Percentiles rank a stretch among this genome's conserved stretches.
phyloP scores from a whole-genome alignment of 2,888 invertebrate species.

The Sesia bembeciformis region DNA sequence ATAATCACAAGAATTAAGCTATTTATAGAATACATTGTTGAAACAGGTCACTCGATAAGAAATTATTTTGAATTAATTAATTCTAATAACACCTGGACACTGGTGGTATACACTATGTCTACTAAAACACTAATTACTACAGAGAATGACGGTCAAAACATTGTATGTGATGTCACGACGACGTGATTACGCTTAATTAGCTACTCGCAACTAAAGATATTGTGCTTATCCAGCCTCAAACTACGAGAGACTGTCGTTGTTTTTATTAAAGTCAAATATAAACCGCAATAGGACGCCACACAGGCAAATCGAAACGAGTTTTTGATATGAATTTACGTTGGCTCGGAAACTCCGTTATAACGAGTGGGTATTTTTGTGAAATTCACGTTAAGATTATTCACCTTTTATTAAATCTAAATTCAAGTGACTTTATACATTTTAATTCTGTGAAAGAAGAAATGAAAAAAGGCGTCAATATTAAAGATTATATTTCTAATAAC shows the following conservation, averaged over 20 bases:
- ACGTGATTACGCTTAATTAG: not conserved
- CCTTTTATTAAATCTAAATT: no score
- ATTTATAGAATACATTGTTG: not conserved
- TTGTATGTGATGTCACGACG: not conserved
- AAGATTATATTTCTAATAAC: no score
- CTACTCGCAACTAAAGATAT: not conserved
- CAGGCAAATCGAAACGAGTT: constrained; percentile 37
- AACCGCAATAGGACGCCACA: not conserved
- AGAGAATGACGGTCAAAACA: not conserved
- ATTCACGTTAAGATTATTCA: no score
- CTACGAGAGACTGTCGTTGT: not conserved
- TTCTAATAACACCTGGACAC: no score
- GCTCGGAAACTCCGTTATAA: no score
- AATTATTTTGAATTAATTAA: not conserved
- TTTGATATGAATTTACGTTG: constrained; percentile 18
- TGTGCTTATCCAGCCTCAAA: not conserved
- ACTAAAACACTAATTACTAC: not conserved
- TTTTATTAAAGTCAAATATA: not conserved
- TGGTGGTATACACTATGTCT: no score
- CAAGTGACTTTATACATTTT: no score
- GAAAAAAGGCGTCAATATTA: no score
- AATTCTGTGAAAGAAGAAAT: no score
- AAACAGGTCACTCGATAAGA: not conserved
- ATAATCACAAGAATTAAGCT: constrained; percentile 11
- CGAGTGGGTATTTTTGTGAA: no score